phyloP scores from a whole-genome alignment of 2,113 vertebrate genomes.

The Brachyistius frenatus region DNA sequence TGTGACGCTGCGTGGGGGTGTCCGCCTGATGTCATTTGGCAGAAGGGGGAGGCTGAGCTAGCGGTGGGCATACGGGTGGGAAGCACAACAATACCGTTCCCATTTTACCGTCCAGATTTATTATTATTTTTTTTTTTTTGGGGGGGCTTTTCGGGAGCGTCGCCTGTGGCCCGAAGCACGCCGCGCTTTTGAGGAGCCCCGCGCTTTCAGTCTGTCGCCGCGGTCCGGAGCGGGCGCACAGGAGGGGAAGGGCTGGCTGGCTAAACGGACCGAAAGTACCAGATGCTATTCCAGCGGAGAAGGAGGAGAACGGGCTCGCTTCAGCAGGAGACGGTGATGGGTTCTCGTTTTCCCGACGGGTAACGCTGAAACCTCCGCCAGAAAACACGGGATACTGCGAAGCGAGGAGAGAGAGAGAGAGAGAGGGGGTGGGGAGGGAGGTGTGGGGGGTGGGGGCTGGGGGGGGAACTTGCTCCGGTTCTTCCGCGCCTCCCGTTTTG shows the following conservation, averaged over 20 bases:
- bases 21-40: conserved; percentile 79
- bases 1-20: conserved; percentile 69
- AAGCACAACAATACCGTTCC: conserved; percentile 67
- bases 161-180: neutral
- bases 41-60: conserved; percentile 67
- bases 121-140: too few species aligned
- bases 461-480: neutral
- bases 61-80: conserved; percentile 52
- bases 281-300: conserved; percentile 81
- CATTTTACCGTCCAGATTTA: neutral
- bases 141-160: neutral
- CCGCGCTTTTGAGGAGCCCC: neutral
- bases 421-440: too few species aligned
- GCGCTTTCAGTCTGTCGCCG: neutral
- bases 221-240: neutral
- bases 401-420: neutral
- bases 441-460: too few species aligned
- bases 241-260: conserved; percentile 25
- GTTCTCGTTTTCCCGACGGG: conserved; percentile 76
- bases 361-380: conserved; percentile 26
- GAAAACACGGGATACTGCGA: conserved; percentile 26
- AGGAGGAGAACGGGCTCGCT: conserved; percentile 54
- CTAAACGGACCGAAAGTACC: conserved; percentile 69
- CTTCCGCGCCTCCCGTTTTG: neutral
- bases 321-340: conserved; percentile 73